These are phyloP conservation scores for Tyria jacobaeae DNA, from an alignment of 2,888 invertebrate species.

Conservation along the genomic window DNA sequence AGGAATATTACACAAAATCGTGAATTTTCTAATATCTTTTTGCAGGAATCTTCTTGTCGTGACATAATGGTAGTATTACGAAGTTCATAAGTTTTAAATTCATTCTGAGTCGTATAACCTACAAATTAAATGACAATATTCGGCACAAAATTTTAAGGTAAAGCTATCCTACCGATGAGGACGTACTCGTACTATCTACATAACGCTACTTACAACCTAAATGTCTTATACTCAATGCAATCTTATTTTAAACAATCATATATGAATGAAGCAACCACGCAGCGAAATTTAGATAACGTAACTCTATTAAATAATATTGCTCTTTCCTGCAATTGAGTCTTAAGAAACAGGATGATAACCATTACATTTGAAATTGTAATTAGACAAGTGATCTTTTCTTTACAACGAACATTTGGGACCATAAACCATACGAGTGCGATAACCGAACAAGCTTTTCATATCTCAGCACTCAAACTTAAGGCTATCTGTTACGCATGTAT, in stretches of 20 bases:
- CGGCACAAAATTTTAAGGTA: too few species aligned
- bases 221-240: not conserved
- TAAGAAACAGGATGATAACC: conserved; percentile 38
- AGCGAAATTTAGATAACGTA: conserved; percentile 11
- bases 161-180: too few species aligned
- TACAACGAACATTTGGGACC: not conserved
- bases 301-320: conserved; percentile 40
- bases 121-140: too few species aligned
- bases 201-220: too few species aligned
- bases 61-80: not conserved
- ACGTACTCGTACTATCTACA: too few species aligned
- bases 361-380: conserved; percentile 32
- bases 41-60: not conserved
- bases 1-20: not conserved
- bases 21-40: not conserved
- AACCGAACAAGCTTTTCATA: conserved; percentile 22
- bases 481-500: conserved; percentile 36
- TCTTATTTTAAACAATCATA: conserved; percentile 20
- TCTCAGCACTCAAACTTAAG: conserved; percentile 21
- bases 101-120: not conserved
- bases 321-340: conserved; percentile 50
- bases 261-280: not conserved
- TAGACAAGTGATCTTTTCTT: conserved; percentile 11
- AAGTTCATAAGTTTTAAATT: not conserved
- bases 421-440: conserved; percentile 10